phyloP scores from a whole-genome alignment of 2,797 vertebrate species.

The Uromys caudimaculatus region DNA sequence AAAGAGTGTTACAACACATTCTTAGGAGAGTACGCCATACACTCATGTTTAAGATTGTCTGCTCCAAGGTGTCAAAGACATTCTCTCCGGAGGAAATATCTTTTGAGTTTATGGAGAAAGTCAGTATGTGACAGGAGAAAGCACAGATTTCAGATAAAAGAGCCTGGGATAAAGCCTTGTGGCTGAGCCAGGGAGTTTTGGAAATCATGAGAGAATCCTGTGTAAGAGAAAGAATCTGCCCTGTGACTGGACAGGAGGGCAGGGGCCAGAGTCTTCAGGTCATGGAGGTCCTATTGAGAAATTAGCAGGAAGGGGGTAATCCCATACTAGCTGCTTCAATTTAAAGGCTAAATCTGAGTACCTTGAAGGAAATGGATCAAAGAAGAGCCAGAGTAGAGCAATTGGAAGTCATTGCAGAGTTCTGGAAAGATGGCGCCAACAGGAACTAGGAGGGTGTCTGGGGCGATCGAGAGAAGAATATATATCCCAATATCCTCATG shows the following conservation, averaged over 20 bases:
- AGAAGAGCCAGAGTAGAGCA: not conserved
- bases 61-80: constrained; percentile 5
- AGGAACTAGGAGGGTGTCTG: not conserved
- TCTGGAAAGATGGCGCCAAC: not conserved
- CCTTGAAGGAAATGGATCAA: not conserved
- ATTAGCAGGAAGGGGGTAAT: not conserved
- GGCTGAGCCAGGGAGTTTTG: not conserved
- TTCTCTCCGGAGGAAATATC: constrained; percentile 17
- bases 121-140: not conserved
- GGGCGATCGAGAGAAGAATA: not conserved
- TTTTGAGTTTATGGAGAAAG: not conserved
- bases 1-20: not conserved
- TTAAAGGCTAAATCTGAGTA: not conserved
- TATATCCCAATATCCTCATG: not conserved
- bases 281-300: not conserved
- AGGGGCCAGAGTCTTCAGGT: not conserved
- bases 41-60: not conserved
- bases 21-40: not conserved
- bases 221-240: not conserved
- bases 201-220: not conserved
- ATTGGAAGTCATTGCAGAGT: not conserved
- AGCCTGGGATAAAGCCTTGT: not conserved
- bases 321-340: not conserved
- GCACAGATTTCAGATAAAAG: not conserved
- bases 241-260: not conserved